A percentile compares a stretch with the other conserved stretches of the same genome.
These are phyloP conservation scores for Astreopora myriophthalma DNA, from an alignment of 64 coral and sea anemone genomes.

Conservation along the genomic window DNA sequence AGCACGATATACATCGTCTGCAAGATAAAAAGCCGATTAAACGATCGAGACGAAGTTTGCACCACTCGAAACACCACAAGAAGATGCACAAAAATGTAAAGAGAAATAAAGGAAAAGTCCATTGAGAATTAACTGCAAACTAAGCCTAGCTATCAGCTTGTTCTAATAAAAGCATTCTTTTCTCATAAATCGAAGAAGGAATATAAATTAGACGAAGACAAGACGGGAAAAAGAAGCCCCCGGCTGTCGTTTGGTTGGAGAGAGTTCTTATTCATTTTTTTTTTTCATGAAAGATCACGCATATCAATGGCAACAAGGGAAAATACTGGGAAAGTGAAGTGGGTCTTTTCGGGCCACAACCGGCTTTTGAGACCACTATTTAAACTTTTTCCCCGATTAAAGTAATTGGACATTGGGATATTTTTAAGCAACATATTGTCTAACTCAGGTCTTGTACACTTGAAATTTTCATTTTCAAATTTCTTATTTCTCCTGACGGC, in stretches of 20 bases:
- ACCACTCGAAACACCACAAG: slow-evolving; percentile 8
- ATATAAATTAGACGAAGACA: no score
- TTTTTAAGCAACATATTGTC: not conserved
- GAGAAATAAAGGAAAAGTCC: not conserved
- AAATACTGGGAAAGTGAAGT: not conserved
- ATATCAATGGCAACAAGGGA: no score
- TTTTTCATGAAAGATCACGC: no score
- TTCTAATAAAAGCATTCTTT: not conserved
- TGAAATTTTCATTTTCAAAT: not conserved
- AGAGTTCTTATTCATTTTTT: no score
- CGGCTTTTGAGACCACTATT: no score
- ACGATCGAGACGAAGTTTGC: slow-evolving; percentile 13
- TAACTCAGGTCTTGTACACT: not conserved
- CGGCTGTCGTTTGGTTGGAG: no score
- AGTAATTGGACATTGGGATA: not conserved
- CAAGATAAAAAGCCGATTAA: not conserved
- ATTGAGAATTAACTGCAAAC: not conserved
- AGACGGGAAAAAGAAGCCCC: no score
- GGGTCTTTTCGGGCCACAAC: no score
- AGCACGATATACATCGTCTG: not conserved
- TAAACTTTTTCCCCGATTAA: not conserved
- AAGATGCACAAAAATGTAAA: not conserved
- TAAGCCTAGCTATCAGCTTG: not conserved
- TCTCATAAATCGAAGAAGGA: not conserved
- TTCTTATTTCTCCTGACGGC: not conserved